Evolutionary conservation across 2,888 invertebrate genomes (phyloP), one percentile per base, ranked within the genome.

Genomic region (Cheilosia pagana): DNA sequence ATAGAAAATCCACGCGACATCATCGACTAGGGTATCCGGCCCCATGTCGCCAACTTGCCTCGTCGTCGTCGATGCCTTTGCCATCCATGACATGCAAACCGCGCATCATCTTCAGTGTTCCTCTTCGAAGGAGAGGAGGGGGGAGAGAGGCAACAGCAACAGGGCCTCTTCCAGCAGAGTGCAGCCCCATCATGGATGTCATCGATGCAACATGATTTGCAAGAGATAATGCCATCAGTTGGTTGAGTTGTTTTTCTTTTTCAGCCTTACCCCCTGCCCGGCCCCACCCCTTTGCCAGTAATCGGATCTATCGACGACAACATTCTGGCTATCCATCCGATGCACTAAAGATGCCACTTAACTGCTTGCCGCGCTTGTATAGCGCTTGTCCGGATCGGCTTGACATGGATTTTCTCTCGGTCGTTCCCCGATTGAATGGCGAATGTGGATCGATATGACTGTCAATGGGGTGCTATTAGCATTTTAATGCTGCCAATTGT

Each of bases 401-500:
- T 63, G 75, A 55, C 70, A 81, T 71, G 76, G 50, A 76, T 72
- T 85, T 85, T 85, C 83, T 70, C 79, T 70, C 79, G 45, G 7
- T 41, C 35, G 57, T 57, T 39, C 39, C 43, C 67, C 75, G 52
- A 68, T 79, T 75, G 79, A 85, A 85, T 65, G 28, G 81, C 71
- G 39, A 81, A 85, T 81, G 85, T 85, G 71, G 79, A 81, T 81
- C 85, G 85, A 85, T 85, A 79, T 81, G 85, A 81, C 81, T 81
- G 75, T 81, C 75, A 81, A 85, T 85, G 67, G 81, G 70, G 76
- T 81, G 81, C 77, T 74, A 86, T 86, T 86, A 86, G 81, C 86
- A 86, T 86, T 86, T 86, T 86, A 77, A 86, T 86, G 81, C 79
- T 81, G 76, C 86, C 81, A 86, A 86, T 81, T 86, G 76, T 86